Conservation (phyloP, 2,888 invertebrate species). For the Rhagophthalmus giganteus region DNA sequence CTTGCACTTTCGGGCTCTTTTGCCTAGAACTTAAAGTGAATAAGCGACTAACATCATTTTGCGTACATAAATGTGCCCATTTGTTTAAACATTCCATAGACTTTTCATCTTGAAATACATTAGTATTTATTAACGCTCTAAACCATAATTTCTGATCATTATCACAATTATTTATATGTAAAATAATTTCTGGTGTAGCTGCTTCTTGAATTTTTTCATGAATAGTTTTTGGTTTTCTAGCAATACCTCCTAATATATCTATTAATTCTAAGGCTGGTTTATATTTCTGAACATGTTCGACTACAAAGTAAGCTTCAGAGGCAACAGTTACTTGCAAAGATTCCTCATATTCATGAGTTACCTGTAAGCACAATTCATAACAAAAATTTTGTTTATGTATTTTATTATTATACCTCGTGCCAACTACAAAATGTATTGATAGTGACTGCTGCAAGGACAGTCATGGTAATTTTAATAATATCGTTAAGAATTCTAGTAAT, state of each 20-base stretch:
- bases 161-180: slow-evolving; percentile 43
- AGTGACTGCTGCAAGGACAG: no score
- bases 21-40: slow-evolving; percentile 37
- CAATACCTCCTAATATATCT: slow-evolving; percentile 43
- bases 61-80: slow-evolving; percentile 43
- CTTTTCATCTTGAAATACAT: slow-evolving; percentile 42
- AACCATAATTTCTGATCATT: slow-evolving; percentile 47
- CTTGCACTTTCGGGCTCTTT: slow-evolving; percentile 33
- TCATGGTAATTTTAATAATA: no score
- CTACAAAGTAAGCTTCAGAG: slow-evolving; percentile 44
- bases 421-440: not conserved
- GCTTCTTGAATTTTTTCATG: slow-evolving; percentile 45
- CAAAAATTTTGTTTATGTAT: slow-evolving; percentile 14
- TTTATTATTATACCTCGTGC: not conserved
- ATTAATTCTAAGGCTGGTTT: slow-evolving; percentile 44
- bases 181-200: slow-evolving; percentile 43
- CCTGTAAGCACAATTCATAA: slow-evolving; percentile 30
- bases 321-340: slow-evolving; percentile 45
- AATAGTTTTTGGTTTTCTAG: slow-evolving; percentile 48
- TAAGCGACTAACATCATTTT: slow-evolving; percentile 42
- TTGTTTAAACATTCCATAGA: slow-evolving; percentile 42
- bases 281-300: slow-evolving; percentile 45
- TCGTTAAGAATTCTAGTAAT: no score
- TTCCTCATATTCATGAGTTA: slow-evolving; percentile 39
- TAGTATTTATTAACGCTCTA: slow-evolving; percentile 43